phyloP scores from a whole-genome alignment of 2,797 vertebrate species.

The Anas flavirostris region DNA sequence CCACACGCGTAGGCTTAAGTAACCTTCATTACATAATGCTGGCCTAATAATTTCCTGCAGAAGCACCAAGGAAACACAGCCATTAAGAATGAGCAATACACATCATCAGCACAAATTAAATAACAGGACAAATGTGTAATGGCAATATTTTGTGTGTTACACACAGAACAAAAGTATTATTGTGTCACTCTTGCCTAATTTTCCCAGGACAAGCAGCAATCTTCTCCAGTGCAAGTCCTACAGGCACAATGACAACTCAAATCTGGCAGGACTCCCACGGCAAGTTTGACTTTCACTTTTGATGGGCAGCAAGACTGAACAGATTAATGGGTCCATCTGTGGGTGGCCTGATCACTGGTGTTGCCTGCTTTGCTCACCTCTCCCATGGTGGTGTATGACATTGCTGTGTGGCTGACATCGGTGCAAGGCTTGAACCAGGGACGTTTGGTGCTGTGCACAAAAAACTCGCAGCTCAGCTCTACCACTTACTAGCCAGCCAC shows the following conservation, averaged over 20 bases:
- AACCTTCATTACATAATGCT: constrained; percentile 57
- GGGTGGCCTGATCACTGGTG: not conserved
- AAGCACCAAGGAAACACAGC: not conserved
- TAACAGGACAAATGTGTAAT: not conserved
- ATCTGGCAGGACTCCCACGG: not conserved
- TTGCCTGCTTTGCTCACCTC: not conserved
- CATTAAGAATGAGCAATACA: not conserved
- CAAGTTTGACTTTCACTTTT: constrained; percentile 2
- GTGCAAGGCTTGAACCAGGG: accelerated
- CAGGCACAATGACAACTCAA: accelerated
- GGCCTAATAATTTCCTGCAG: constrained; percentile 27
- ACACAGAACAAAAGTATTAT: not conserved
- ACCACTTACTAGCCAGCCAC: not conserved
- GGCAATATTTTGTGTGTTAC: not conserved
- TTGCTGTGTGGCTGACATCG: accelerated
- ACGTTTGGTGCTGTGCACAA: not conserved
- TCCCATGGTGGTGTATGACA: accelerated
- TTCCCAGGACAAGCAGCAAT: not conserved
- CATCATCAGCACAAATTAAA: not conserved
- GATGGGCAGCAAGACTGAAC: not conserved
- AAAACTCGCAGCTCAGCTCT: not conserved
- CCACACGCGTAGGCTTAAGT: constrained; percentile 1
- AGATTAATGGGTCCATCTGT: not conserved
- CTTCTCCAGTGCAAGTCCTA: not conserved
- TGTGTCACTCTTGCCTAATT: constrained; percentile 15